Base-by-base conservation (phyloP, 2,888 invertebrate species). In the Chouioia cunea region DNA sequence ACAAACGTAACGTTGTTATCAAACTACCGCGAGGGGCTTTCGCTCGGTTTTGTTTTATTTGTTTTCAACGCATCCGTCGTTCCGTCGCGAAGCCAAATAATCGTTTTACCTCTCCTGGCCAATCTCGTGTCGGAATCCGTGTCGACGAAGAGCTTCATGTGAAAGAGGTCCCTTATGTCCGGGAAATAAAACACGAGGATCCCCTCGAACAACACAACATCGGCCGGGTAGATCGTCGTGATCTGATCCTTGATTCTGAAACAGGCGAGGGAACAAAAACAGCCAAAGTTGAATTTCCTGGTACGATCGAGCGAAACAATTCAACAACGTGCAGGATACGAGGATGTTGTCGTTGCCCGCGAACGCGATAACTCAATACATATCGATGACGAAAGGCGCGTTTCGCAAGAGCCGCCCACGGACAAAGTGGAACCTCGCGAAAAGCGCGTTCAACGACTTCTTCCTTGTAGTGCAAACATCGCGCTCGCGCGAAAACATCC, bases 101-200 rank as follows among this genome's bases (percentile, higher is more conserved):
- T 36, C 12, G 2, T 1, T 10, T 10, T 85, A 97, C 97, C 98
- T 91, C 99, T 90, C 79, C 99, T 90, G 0, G 98, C 97, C 22
- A 99, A 89, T 81, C 99, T 90, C 0, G 97, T 99, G 85, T 99
- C 99, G 0, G 99, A 97, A 87, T 99, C 99, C 0, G 98, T 98
- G 84, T 99, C 99, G 3, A 99, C 99, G 87, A 99, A 99, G 48
- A 99, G 88, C 86, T 99, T 99, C 97, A 99, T 98, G 86, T 99
- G 96, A 88, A 99, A 99, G 71, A 98, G 88, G 73, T 97, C 94
- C 63, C 98, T 88, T 74, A 99, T 93, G 84, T 96, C 94, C 0
- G 96, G 95, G 86, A 97, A 97, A 88, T 99, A 99, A 88, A 99
- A 99, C 47, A 97, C 96, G 69, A 99, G 90, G 85, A 99, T 99